phyloP scores from a whole-genome alignment of 2,888 invertebrate genomes.

The Pyrrhia umbra region DNA sequence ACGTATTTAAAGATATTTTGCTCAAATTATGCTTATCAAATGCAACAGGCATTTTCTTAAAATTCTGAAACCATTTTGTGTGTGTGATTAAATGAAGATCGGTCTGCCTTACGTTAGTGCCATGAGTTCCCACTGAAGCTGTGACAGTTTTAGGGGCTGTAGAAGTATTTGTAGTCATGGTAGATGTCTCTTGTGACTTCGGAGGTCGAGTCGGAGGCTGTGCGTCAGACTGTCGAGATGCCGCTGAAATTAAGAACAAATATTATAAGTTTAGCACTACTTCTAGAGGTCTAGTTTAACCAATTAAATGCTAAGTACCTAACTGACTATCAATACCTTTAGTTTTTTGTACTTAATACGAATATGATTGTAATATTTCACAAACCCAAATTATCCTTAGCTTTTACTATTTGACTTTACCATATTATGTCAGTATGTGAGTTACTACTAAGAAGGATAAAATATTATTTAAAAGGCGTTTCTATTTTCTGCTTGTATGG shows the following conservation, averaged over 20 bases:
- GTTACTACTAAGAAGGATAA: not conserved
- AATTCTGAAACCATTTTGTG: too few species aligned
- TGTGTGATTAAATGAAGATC: not conserved
- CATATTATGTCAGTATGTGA: not conserved
- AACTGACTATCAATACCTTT: not conserved
- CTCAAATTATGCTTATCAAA: too few species aligned
- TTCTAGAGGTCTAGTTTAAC: not conserved
- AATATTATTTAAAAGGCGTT: too few species aligned
- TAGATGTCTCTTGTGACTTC: slow-evolving; percentile 93
- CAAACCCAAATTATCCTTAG: not conserved
- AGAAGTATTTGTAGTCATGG: slow-evolving; percentile 91
- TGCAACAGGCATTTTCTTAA: too few species aligned
- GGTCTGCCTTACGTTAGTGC: slow-evolving; percentile 90
- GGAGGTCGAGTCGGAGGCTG: slow-evolving; percentile 91
- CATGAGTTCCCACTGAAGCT: slow-evolving; percentile 92
- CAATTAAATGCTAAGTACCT: not conserved
- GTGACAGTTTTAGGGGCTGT: slow-evolving; percentile 92
- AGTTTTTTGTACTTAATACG: too few species aligned
- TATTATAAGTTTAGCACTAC: not conserved
- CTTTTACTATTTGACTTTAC: not conserved
- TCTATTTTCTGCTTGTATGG: too few species aligned
- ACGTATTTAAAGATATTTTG: too few species aligned
- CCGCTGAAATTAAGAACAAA: slow-evolving; percentile 72
- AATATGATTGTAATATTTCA: too few species aligned
- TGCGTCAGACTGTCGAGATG: slow-evolving; percentile 82